Conservation (phyloP, 1,140 invertebrate genomes). For the Diplogasteroides magnus region DNA sequence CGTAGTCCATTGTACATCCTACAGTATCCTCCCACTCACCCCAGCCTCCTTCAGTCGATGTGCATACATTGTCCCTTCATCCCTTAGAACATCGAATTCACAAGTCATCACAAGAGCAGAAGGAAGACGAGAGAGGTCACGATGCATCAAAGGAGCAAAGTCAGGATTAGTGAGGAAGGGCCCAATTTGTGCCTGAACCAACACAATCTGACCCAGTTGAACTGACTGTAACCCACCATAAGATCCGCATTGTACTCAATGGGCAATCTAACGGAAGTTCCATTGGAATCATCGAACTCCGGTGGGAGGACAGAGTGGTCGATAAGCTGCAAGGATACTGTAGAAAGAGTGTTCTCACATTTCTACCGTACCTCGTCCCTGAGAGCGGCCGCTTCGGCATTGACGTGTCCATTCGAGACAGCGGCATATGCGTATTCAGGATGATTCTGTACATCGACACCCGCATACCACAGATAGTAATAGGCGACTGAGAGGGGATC, state of each 20-base stretch:
- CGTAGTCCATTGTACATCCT: not conserved
- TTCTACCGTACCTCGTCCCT: slow-evolving; percentile 19
- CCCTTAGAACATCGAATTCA: slow-evolving; percentile 6
- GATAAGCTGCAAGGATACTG: not conserved
- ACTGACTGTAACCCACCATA: not conserved
- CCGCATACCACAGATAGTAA: slow-evolving; percentile 35
- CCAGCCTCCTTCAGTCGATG: slow-evolving; percentile 7
- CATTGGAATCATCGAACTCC: not conserved
- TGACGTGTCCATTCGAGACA: slow-evolving; percentile 20
- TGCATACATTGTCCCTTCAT: slow-evolving; percentile 10
- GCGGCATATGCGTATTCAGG: slow-evolving; percentile 5
- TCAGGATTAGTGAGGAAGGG: slow-evolving; percentile 22
- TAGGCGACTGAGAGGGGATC: slow-evolving; percentile 32
- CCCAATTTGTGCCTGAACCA: slow-evolving; percentile 5
- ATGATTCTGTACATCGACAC: slow-evolving; percentile 25
- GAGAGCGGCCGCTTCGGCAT: slow-evolving; percentile 1
- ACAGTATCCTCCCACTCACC: not conserved
- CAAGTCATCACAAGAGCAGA: slow-evolving; percentile 3
- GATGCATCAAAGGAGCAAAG: slow-evolving; percentile 15
- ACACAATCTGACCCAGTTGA: not conserved
- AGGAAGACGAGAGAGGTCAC: slow-evolving; percentile 1
- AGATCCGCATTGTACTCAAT: not conserved
- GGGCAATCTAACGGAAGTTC: not conserved
- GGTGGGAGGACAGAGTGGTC: not conserved
- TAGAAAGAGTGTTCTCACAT: too few species aligned